A percentile compares a stretch with the other conserved stretches of the same genome.
phyloP scores from a whole-genome alignment of 2,888 invertebrate species.

The Sinelater perroti region DNA sequence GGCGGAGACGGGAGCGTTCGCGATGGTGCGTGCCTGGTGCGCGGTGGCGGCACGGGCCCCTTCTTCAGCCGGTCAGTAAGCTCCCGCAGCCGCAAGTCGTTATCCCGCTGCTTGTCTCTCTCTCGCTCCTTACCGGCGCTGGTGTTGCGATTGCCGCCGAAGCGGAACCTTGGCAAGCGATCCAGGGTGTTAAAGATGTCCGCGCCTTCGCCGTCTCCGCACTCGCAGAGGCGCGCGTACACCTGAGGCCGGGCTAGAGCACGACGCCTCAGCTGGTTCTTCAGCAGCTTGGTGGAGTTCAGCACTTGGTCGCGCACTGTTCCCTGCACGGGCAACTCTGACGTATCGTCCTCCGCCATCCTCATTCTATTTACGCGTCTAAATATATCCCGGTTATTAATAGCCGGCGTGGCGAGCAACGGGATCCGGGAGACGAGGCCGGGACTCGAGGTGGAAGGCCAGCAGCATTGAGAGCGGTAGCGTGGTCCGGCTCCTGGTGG shows the following conservation, averaged over 20 bases:
- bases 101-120: conserved; percentile 59
- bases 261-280: conserved; percentile 57
- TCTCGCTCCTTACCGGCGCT: conserved; percentile 47
- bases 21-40: conserved; percentile 59
- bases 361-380: conserved; percentile 61
- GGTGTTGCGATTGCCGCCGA: conserved; percentile 65
- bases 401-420: conserved; percentile 57
- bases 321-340: conserved; percentile 56
- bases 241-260: conserved; percentile 57
- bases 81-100: conserved; percentile 77
- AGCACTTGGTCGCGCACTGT: conserved; percentile 58
- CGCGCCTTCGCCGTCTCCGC: conserved; percentile 52
- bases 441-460: conserved; percentile 60
- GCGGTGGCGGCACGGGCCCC: conserved; percentile 56
- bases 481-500: conserved; percentile 63
- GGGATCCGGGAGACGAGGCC: conserved; percentile 61
- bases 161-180: conserved; percentile 81
- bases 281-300: conserved; percentile 54
- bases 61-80: conserved; percentile 82
- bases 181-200: conserved; percentile 73
- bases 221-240: conserved; percentile 55
- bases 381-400: conserved; percentile 62
- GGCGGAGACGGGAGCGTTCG: conserved; percentile 61
- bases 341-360: conserved; percentile 58
- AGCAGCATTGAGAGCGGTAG: conserved; percentile 61